These are phyloP conservation scores for Champsocephalus gunnari DNA, from an alignment of 2,797 vertebrate species.

Conservation along the genomic window DNA sequence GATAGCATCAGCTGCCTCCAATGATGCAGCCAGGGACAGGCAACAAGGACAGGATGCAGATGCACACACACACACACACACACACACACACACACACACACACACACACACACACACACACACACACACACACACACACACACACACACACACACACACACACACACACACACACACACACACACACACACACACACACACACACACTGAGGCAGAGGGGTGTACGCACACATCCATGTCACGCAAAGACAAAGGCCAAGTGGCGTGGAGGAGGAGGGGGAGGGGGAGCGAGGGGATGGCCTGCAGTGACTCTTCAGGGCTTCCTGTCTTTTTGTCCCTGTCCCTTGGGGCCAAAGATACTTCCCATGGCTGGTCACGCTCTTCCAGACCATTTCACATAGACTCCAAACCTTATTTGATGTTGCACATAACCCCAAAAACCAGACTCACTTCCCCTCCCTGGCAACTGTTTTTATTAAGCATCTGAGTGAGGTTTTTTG, in stretches of 20 bases:
- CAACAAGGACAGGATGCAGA: slow-evolving; percentile 79
- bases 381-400: slow-evolving; percentile 78
- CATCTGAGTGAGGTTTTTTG: slow-evolving; percentile 30
- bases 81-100: background rate
- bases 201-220: slow-evolving; percentile 14
- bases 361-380: slow-evolving; percentile 78
- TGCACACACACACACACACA: slow-evolving; percentile 61
- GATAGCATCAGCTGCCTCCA: slow-evolving; percentile 84
- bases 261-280: slow-evolving; percentile 59
- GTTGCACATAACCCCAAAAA: slow-evolving; percentile 67
- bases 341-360: slow-evolving; percentile 72
- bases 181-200: too few species aligned
- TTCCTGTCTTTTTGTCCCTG: slow-evolving; percentile 68
- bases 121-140: too few species aligned
- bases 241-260: slow-evolving; percentile 78
- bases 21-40: slow-evolving; percentile 75
- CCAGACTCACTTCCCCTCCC: slow-evolving; percentile 52
- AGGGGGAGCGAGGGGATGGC: slow-evolving; percentile 57
- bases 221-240: slow-evolving; percentile 43
- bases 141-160: too few species aligned
- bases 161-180: too few species aligned
- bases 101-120: too few species aligned
- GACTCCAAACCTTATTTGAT: slow-evolving; percentile 79
- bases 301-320: slow-evolving; percentile 75
- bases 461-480: slow-evolving; percentile 54